These are phyloP conservation scores for Machimus atricapillus DNA, from an alignment of 2,888 invertebrate species.

Conservation along the genomic window DNA sequence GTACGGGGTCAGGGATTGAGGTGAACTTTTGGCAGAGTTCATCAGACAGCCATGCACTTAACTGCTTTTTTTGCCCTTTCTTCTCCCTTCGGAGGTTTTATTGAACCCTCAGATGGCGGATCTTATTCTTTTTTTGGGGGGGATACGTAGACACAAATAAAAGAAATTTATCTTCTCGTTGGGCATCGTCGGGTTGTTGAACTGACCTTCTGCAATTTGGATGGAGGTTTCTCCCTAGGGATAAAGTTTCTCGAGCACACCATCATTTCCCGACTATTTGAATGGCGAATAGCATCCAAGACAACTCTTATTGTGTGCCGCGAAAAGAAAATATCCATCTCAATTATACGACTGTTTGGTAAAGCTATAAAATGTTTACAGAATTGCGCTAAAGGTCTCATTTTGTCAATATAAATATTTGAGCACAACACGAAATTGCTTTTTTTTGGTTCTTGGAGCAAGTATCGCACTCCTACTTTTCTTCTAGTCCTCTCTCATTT, in stretches of 20 bases:
- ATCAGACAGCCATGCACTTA: constrained; percentile 34
- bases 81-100: constrained; percentile 17
- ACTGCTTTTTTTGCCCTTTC: not conserved
- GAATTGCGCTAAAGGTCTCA: not conserved
- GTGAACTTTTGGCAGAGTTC: constrained; percentile 40
- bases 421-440: not conserved
- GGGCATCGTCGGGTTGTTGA: constrained; percentile 29
- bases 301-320: not conserved
- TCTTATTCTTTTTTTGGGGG: constrained; percentile 17
- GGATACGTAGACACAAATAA: constrained; percentile 33
- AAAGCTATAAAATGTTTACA: not conserved
- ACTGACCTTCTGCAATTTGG: constrained; percentile 13
- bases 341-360: not conserved
- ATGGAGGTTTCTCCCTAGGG: not conserved
- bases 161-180: constrained; percentile 32
- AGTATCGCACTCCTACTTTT: not conserved
- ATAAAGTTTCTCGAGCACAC: not conserved
- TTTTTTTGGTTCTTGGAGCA: not conserved
- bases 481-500: not conserved
- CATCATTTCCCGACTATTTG: not conserved
- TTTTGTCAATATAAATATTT: not conserved
- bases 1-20: constrained; percentile 38
- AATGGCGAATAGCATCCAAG: not conserved
- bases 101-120: constrained; percentile 25
- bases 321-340: not conserved